Conservation (phyloP, 2,888 invertebrate genomes). For the Xanthia icteritia region DNA sequence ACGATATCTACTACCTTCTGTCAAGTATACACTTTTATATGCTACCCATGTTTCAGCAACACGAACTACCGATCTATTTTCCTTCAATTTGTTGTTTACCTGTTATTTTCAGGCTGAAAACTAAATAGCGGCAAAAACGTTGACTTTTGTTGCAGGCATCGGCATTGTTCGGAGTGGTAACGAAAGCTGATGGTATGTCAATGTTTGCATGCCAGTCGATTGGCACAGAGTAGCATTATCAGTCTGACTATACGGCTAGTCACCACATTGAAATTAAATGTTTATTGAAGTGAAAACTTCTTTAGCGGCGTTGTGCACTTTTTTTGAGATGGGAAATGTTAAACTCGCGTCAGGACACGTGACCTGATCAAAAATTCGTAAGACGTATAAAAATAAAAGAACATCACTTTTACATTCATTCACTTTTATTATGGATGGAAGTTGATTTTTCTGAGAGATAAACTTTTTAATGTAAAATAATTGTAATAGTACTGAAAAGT, state of each 20-base stretch:
- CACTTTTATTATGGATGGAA: no score
- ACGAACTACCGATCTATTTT: conserved; percentile 5
- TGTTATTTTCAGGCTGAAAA: conserved; percentile 41
- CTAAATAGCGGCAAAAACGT: conserved; percentile 43
- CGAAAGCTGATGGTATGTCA: conserved; percentile 69
- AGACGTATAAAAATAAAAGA: no score
- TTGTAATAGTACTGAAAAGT: no score
- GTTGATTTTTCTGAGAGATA: no score
- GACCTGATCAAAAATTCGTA: no score
- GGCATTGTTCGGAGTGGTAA: conserved; percentile 60
- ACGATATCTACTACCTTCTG: no score
- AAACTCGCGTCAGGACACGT: no score
- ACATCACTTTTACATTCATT: no score
- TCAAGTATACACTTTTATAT: not conserved
- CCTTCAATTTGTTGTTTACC: conserved; percentile 33
- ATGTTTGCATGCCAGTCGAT: conserved; percentile 63
- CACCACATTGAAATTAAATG: not conserved
- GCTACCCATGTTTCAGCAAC: not conserved
- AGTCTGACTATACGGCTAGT: conserved; percentile 10
- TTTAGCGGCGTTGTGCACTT: no score
- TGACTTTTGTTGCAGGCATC: conserved; percentile 54
- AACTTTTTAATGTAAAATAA: no score
- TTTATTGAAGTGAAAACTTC: no score
- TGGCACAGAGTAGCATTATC: conserved; percentile 51
- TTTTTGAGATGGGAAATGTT: no score